Percentiles rank a stretch among this genome's conserved stretches.
These are phyloP conservation scores for Aplochiton taeniatus DNA, from an alignment of 2,797 vertebrate genomes.

Conservation along the genomic window DNA sequence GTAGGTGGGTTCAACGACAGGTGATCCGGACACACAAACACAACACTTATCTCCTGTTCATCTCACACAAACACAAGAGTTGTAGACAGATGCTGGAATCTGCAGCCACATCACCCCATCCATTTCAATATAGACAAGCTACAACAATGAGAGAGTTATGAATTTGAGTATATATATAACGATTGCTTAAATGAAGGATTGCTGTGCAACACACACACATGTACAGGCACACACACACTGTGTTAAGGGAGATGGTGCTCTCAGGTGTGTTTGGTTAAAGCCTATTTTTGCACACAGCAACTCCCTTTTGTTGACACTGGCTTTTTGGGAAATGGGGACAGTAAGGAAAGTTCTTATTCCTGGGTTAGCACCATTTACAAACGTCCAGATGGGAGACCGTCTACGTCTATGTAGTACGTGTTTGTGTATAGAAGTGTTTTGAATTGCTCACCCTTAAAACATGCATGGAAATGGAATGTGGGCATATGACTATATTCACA, in stretches of 20 bases:
- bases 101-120: no score
- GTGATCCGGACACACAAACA: no score
- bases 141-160: no score
- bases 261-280: constrained; percentile 40
- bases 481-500: constrained; percentile 55
- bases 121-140: no score
- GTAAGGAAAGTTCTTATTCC: constrained; percentile 42
- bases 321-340: constrained; percentile 39
- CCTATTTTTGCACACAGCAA: constrained; percentile 49
- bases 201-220: neutral
- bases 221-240: constrained; percentile 13
- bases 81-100: no score
- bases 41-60: no score
- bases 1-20: no score
- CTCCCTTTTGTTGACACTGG: constrained; percentile 14
- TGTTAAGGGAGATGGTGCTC: constrained; percentile 25
- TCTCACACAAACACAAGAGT: no score
- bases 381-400: constrained; percentile 16
- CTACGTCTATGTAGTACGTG: constrained; percentile 23
- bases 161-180: neutral
- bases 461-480: constrained; percentile 54
- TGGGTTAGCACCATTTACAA: constrained; percentile 66
- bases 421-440: constrained; percentile 36
- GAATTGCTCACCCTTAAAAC: constrained; percentile 23
- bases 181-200: no score